Conservation (phyloP, 2,888 invertebrate species). For the Heteromurus nitidus region DNA sequence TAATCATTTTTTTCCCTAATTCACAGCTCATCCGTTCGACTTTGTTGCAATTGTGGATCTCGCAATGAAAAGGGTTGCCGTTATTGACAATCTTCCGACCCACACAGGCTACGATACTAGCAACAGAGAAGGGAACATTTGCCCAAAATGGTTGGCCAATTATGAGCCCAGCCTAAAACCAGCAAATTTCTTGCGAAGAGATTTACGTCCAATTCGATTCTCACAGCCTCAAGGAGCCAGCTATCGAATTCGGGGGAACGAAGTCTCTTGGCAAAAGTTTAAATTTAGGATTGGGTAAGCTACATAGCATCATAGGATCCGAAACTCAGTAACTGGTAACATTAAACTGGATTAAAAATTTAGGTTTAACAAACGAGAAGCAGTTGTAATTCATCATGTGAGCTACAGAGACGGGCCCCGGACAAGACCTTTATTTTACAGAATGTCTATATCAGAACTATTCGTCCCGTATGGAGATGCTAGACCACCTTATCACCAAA, state of each 20-base stretch:
- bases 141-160: conserved; percentile 15
- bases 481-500: conserved; percentile 55
- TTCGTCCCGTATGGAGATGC: conserved; percentile 64
- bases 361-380: conserved; percentile 51
- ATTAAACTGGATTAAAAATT: background rate
- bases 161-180: conserved; percentile 23
- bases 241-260: conserved; percentile 47
- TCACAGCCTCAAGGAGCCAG: conserved; percentile 46
- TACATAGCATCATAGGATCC: too few species aligned
- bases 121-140: conserved; percentile 35
- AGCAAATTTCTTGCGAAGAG: conserved; percentile 27
- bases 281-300: conserved; percentile 56
- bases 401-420: conserved; percentile 41
- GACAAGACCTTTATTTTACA: conserved; percentile 63
- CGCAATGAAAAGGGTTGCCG: conserved; percentile 18
- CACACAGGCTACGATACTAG: conserved; percentile 40
- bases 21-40: conserved; percentile 63
- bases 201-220: conserved; percentile 45
- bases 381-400: conserved; percentile 31
- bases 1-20: too few species aligned
- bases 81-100: conserved; percentile 52
- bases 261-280: conserved; percentile 65
- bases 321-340: too few species aligned
- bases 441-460: conserved; percentile 57
- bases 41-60: conserved; percentile 59